These are phyloP conservation scores for Axea sp. DNA, from an alignment of 2,888 invertebrate genomes.

Conservation along the genomic window DNA sequence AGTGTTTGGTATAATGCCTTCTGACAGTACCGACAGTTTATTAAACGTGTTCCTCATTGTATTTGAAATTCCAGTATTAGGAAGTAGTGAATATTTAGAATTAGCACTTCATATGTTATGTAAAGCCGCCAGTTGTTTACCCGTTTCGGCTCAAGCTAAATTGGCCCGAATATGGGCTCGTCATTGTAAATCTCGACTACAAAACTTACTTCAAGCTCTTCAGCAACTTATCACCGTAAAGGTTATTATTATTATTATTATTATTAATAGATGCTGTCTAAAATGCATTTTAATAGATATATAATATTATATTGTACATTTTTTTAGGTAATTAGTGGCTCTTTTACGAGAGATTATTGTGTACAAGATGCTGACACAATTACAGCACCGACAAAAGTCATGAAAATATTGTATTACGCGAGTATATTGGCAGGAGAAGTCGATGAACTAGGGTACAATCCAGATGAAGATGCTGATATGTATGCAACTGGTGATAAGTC, in stretches of 20 bases:
- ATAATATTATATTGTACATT: too few species aligned
- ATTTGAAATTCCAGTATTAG: conserved; percentile 87
- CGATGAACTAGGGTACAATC: conserved; percentile 83
- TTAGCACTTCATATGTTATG: conserved; percentile 89
- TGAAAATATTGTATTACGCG: conserved; percentile 94
- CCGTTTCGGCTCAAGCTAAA: conserved; percentile 87
- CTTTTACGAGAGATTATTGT: conserved; percentile 85
- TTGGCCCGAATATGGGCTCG: conserved; percentile 90
- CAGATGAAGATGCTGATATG: conserved; percentile 82
- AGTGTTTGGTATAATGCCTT: conserved; percentile 82
- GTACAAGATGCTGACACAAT: conserved; percentile 93
- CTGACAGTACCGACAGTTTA: conserved; percentile 79
- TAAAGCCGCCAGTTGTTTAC: conserved; percentile 87
- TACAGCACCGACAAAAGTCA: conserved; percentile 91
- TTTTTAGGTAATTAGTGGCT: conserved; percentile 85
- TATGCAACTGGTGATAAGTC: conserved; percentile 70
- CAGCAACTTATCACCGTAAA: conserved; percentile 93
- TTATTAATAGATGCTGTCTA: too few species aligned
- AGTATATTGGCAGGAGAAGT: conserved; percentile 91
- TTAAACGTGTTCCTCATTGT: conserved; percentile 86
- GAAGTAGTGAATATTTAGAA: conserved; percentile 90
- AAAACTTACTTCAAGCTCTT: conserved; percentile 86
- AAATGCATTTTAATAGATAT: too few species aligned
- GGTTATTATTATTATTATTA: conserved; percentile 63
- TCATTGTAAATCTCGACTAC: conserved; percentile 83